These are phyloP conservation scores for Clarias laeviceps DNA, from an alignment of 2,797 vertebrate genomes.

Conservation along the genomic window DNA sequence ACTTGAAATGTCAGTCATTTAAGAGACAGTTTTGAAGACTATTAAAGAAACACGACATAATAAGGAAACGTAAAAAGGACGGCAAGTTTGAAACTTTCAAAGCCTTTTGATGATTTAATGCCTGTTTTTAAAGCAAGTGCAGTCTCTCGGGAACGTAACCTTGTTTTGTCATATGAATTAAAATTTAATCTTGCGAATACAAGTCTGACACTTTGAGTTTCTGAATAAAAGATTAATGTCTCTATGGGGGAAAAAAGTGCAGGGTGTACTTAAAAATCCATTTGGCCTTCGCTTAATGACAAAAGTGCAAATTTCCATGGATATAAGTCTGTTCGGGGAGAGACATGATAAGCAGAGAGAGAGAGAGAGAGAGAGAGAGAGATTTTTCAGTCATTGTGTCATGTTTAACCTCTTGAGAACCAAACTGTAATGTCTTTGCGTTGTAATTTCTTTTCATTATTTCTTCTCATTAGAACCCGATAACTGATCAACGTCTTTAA, in stretches of 20 bases:
- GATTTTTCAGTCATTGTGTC: no score
- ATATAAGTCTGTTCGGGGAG: neutral
- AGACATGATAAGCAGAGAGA: neutral
- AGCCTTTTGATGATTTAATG: neutral
- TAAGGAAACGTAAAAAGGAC: neutral
- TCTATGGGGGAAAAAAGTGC: constrained; percentile 21
- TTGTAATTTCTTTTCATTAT: no score
- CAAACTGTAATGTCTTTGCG: no score
- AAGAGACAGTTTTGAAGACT: neutral
- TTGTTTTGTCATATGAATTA: constrained; percentile 44
- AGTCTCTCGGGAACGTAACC: neutral
- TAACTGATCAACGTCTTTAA: no score
- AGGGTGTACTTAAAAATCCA: constrained; percentile 44
- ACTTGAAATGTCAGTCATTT: neutral
- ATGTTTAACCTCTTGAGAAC: no score
- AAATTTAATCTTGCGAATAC: constrained; percentile 29
- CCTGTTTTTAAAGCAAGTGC: constrained; percentile 3
- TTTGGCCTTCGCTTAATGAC: constrained; percentile 45
- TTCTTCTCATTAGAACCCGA: no score
- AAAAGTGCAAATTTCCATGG: constrained; percentile 35
- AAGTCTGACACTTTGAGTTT: constrained; percentile 34
- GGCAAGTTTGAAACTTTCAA: neutral
- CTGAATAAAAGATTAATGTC: constrained; percentile 53
- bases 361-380: neutral
- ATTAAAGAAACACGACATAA: neutral